Conservation (phyloP, 2,113 vertebrate species). For the Pardalotus punctatus region DNA sequence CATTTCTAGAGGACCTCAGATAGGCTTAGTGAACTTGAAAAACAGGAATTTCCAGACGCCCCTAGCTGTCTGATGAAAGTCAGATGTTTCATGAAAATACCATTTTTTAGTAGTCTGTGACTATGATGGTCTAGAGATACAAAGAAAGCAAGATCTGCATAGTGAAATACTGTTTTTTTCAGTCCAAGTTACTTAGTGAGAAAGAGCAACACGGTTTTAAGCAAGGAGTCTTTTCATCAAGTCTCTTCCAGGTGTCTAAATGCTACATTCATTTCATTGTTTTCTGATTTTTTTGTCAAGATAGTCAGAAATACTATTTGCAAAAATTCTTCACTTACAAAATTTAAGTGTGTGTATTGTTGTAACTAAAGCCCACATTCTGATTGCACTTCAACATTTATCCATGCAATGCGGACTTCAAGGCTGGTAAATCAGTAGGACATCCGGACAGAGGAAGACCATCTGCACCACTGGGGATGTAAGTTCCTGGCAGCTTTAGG, state of each 20-base stretch:
- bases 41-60: background rate
- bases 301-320: background rate
- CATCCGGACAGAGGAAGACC: background rate
- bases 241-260: background rate
- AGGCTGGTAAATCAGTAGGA: background rate
- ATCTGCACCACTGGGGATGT: background rate
- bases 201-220: background rate
- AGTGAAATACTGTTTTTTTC: background rate
- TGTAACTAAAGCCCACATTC: background rate
- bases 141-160: background rate
- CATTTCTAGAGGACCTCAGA: background rate
- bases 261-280: background rate
- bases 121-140: background rate
- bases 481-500: background rate
- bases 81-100: background rate
- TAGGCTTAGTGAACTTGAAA: background rate
- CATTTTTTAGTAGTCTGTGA: background rate
- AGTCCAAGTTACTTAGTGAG: background rate
- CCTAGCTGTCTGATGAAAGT: background rate
- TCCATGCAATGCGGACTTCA: background rate
- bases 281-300: background rate
- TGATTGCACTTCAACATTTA: background rate
- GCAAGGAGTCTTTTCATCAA: background rate
- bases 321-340: background rate
- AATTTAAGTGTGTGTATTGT: background rate